Evolutionary conservation across 2,888 invertebrate genomes (phyloP), one percentile per base, ranked within the genome.

Genomic region (Euclidia mi): DNA sequence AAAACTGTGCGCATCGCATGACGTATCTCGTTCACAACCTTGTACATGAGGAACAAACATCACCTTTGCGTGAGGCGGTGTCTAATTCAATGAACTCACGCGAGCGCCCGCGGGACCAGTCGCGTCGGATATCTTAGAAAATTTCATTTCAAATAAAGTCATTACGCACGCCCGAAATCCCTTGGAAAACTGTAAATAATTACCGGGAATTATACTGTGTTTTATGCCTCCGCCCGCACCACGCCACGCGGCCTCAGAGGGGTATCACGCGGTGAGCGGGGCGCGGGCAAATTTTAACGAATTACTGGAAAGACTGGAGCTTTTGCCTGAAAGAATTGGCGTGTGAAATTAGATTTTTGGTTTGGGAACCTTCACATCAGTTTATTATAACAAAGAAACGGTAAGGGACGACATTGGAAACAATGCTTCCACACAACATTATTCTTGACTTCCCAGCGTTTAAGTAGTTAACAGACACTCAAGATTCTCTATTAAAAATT

Each of bases 281-380:
- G 49, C 42, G 69, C 68, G 75, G 76, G 78, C 70, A 80, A 79
- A 82, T 82, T 84, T 86, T 85, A 86, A 84, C 84, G 85, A 88
- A 87, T 86, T 84, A 85, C 82, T 76, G 74, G 65, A 78, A 82
- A 84, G 85, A 84, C 84, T 84, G 82, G 79, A 76, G 83, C 81
- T 81, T 82, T 75, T 76, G 74, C 70, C 61, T 65, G 73, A 78
- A 86, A 76, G 82, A 84, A 86, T 85, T 79, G 84, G 85, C 78
- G 84, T 87, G 88, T 88, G 87, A 87, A 88, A 88, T 88, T 83
- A 85, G 84, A 82, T 84, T 85, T 86, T 81, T 82, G 78, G 79
- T 76, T 76, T 68, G 63, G 56, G 71, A 63, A 59, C 47, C 62
- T 61, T 52, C 69, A 66, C 69, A 71, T 71, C 69, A 69, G 65